Evolutionary conservation across 1,140 invertebrate genomes (phyloP), one percentile per base, ranked within the genome.

Genomic region (Drosophila arawakana): DNA sequence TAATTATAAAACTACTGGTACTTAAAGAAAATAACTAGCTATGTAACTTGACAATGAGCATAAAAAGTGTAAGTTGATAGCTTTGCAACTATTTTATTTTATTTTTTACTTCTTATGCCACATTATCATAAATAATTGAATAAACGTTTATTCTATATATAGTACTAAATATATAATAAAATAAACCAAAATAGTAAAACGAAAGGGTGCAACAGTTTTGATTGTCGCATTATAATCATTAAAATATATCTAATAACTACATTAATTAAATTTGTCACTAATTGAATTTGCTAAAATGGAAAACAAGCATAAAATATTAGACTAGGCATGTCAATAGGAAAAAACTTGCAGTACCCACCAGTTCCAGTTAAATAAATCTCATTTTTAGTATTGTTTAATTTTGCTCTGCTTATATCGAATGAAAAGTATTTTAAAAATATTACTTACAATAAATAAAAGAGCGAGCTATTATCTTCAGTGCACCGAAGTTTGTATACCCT

Each of bases 281-380:
- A 72, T 76, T 46, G 6, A 63, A 66, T 47, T 46, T 11, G 55
- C 37, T 72, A 13, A 54, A 39, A 41, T 65, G 5, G 15, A 37
- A 76, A 72, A 66, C 73, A 72, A 72, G 60, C 72, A 63, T 55
- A 59, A 63, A 60, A 41, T 70, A 71, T 63, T 52, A 52, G 41
- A 59, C 49, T 25, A 75, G 47, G 46, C 49, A 74, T 69, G 44
- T 63, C 52, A 65, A 34, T 57, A 74, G 67, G 61, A 75, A 70
- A 75, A 65, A 81, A 79, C 81, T 85, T 86, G 82, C 82, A 76
- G 68, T 85, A 86, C 83, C 83, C 83, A 86, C 83, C 83, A 74
- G 70, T 72, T 80, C 66, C 65, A 63, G 68, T 68, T 44, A 61
- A 69, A 74, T 62, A 44, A 52, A 25, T 55, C 13, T 46, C 7